phyloP scores from a whole-genome alignment of 2,797 vertebrate species.

The Oreochromis grahami region DNA sequence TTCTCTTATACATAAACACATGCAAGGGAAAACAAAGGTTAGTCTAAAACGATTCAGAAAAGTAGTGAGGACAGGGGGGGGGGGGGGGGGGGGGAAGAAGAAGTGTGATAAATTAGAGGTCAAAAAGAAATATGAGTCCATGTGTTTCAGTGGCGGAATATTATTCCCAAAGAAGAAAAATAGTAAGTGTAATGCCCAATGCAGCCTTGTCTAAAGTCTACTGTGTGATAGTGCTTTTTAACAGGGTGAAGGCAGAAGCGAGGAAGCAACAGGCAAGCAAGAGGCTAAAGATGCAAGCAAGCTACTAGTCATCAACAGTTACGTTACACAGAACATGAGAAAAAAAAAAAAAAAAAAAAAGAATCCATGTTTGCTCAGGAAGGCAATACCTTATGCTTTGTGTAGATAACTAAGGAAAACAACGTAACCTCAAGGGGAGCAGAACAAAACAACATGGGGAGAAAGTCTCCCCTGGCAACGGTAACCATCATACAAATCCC shows the following conservation, averaged over 20 bases:
- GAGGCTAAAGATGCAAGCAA: constrained; percentile 34
- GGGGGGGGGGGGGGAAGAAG: accelerated
- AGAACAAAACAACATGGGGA: constrained; percentile 25
- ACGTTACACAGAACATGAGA: constrained; percentile 5
- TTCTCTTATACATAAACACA: constrained; percentile 57
- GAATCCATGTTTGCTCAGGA: neutral
- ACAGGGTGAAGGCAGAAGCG: neutral
- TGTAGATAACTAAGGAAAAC: constrained; percentile 16
- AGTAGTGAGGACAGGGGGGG: neutral
- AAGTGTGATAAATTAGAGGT: neutral
- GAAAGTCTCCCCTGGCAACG: constrained; percentile 33
- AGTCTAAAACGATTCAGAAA: constrained; percentile 19
- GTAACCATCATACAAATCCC: constrained; percentile 33
- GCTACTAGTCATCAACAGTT: constrained; percentile 24
- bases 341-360: neutral
- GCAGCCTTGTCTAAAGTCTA: neutral
- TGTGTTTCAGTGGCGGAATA: neutral
- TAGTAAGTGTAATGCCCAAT: neutral
- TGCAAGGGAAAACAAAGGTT: constrained; percentile 50
- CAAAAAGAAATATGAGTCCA: neutral
- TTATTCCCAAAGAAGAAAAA: neutral
- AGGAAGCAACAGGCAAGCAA: constrained; percentile 29
- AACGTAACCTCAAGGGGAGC: constrained; percentile 18
- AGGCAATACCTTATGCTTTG: constrained; percentile 17
- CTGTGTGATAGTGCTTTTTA: neutral